Conservation (phyloP, 2,888 invertebrate species). For the Patella pellucida region DNA sequence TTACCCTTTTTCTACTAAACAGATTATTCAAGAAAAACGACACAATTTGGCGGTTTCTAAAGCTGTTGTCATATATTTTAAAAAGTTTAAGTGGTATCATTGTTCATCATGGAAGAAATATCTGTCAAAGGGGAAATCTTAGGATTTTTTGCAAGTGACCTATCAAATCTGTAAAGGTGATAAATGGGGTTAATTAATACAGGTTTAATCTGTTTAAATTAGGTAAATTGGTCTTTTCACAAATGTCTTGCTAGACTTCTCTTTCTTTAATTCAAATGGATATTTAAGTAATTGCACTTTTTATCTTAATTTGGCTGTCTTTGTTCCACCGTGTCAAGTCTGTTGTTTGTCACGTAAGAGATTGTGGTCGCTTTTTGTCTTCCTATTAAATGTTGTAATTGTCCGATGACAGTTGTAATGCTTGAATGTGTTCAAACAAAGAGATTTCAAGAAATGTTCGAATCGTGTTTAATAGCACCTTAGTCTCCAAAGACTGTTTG, state of each 20-base stretch:
- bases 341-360: slow-evolving; percentile 2
- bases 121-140: too few species aligned
- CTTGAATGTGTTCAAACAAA: slow-evolving; percentile 2
- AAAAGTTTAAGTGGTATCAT: too few species aligned
- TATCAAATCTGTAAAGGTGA: too few species aligned
- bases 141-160: too few species aligned
- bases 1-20: too few species aligned
- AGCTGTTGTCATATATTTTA: too few species aligned
- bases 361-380: background rate
- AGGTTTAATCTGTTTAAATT: background rate
- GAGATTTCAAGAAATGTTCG: background rate
- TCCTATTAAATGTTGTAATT: background rate
- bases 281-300: slow-evolving; percentile 8
- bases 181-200: background rate
- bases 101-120: too few species aligned
- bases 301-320: slow-evolving; percentile 3
- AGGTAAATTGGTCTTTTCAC: background rate
- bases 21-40: too few species aligned
- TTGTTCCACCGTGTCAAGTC: background rate
- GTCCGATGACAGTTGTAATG: background rate
- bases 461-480: too few species aligned
- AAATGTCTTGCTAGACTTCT: background rate
- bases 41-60: too few species aligned
- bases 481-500: too few species aligned
- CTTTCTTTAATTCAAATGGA: slow-evolving; percentile 2